Evolutionary conservation across 2,797 vertebrate species (phyloP).

Genomic region (Pempheris klunzingeri): DNA sequence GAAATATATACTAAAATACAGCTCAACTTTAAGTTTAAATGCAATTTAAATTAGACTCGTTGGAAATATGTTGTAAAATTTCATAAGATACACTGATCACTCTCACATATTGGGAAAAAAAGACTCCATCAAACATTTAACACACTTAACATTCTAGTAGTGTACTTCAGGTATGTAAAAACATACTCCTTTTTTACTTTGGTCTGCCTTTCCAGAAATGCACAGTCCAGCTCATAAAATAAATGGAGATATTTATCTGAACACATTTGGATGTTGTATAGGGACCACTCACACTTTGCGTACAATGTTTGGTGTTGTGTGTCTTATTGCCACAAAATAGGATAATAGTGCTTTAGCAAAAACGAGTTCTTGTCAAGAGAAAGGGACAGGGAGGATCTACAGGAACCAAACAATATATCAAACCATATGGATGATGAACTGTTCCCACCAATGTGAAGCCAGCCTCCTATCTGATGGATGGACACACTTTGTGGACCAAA

Average conservation of each 20-base stretch:
- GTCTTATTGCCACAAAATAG: no score
- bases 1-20: no score
- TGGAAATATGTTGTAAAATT: background rate
- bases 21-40: no score
- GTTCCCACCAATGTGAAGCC: slow-evolving; percentile 1
- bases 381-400: background rate
- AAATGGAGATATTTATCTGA: background rate
- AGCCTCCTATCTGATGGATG: slow-evolving; percentile 40
- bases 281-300: background rate
- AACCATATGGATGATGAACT: slow-evolving; percentile 3
- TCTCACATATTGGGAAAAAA: background rate
- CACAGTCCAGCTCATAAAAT: background rate
- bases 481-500: slow-evolving; percentile 19
- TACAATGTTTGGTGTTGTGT: background rate
- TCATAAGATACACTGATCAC: no score
- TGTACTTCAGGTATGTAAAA: background rate
- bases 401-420: slow-evolving; percentile 1
- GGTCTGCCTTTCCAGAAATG: background rate
- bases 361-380: background rate
- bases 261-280: background rate
- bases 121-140: background rate
- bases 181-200: background rate
- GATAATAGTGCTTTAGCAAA: background rate
- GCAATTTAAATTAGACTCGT: no score
- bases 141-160: background rate